Evolutionary conservation across 2,888 invertebrate species (phyloP), one percentile per base, ranked within the genome.

Genomic region (Ectemnius continuus): DNA sequence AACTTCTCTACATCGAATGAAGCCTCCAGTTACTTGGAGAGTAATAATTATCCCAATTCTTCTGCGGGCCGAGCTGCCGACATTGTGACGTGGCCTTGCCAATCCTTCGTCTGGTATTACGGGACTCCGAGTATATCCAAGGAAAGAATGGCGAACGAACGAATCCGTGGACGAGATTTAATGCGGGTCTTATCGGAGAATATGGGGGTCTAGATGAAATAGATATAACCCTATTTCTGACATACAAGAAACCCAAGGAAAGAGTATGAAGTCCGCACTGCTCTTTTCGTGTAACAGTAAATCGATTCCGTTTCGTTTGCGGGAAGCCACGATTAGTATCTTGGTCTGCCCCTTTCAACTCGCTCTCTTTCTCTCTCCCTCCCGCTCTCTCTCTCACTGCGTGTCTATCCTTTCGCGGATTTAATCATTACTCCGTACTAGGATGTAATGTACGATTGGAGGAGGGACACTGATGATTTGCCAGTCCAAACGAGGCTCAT

Each of bases 11-110:
- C 75, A 81, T 84, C 79, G 80, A 83, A 77, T 80, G 81, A 76
- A 76, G 78, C 86, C 83, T 1, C 67, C 87, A 84, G 87, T 86
- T 87, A 86, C 82, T 82, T 86, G 82, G 82, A 87, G 86, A 85
- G 87, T 85, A 88, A 90, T 89, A 89, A 90, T 90, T 90, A 88
- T 81, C 86, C 86, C 86, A 86, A 89, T 88, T 88, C 36, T 87
- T 86, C 85, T 82, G 78, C 78, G 82, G 84, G 81, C 84, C 72
- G 71, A 60, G 62, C 45, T 47, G 52, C 67, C 68, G 36, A 64
- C 78, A 57, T 57, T 66, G 77, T 73, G 78, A 82, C 11, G 11
- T 6, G 36, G 11, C 36, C 83, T 85, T 84, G 84, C 82, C 82
- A 76, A 79, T 80, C 73, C 77, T 70, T 64, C 68, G 20, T 76